These are phyloP conservation scores for Plutella xylostella DNA, from an alignment of 2,888 invertebrate genomes.

Conservation along the genomic window DNA sequence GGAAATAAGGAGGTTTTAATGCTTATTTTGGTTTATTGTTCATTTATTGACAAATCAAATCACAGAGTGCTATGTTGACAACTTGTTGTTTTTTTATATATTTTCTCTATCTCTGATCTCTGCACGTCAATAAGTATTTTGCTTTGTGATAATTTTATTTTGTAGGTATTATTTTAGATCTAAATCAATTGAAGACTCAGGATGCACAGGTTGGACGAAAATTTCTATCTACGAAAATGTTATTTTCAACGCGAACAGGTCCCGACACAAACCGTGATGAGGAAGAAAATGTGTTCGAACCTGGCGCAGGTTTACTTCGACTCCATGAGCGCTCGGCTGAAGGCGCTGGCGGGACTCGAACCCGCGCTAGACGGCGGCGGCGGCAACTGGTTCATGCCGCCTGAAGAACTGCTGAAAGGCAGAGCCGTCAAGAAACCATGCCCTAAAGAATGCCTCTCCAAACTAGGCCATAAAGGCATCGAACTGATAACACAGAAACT, in stretches of 20 bases:
- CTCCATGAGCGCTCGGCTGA: constrained; percentile 42
- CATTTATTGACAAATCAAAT: background rate
- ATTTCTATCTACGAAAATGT: constrained; percentile 45
- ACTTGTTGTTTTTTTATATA: background rate
- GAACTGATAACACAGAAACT: constrained; percentile 30
- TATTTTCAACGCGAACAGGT: constrained; percentile 43
- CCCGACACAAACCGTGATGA: constrained; percentile 48
- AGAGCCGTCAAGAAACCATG: constrained; percentile 41
- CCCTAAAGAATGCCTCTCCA: constrained; percentile 30
- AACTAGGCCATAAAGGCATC: constrained; percentile 39
- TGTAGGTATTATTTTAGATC: too few species aligned
- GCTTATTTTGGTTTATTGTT: too few species aligned
- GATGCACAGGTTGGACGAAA: constrained; percentile 27
- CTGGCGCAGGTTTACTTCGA: constrained; percentile 53
- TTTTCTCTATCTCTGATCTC: too few species aligned
- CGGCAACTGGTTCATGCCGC: constrained; percentile 45
- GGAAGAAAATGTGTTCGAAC: constrained; percentile 37
- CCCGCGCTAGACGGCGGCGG: constrained; percentile 52
- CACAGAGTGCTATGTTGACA: background rate
- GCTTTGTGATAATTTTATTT: too few species aligned
- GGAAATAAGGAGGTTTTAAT: too few species aligned
- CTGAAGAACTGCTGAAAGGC: constrained; percentile 38
- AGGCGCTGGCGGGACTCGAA: constrained; percentile 46
- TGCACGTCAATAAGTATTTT: background rate
- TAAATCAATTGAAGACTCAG: constrained; percentile 1